These are phyloP conservation scores for Platalea minor DNA, from an alignment of 2,797 vertebrate species.

Conservation along the genomic window DNA sequence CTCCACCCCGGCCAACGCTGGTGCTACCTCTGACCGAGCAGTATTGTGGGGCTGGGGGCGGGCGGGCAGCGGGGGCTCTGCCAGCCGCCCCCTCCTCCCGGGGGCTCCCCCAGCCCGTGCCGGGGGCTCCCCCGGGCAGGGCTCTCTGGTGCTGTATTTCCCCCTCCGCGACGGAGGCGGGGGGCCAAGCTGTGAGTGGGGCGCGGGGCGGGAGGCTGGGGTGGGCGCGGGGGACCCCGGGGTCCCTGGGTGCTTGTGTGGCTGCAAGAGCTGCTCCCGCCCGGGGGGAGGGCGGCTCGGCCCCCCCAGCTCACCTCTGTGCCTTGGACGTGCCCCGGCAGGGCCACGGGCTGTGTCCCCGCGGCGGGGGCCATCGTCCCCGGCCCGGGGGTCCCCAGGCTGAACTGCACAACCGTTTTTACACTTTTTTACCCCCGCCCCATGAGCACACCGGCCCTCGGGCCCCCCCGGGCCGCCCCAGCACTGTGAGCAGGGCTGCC, in stretches of 20 bases:
- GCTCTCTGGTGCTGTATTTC: constrained; percentile 1
- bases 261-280: background rate
- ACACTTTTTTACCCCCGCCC: constrained; percentile 23
- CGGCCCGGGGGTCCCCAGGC: background rate
- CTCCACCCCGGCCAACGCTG: background rate
- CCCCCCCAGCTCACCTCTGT: background rate
- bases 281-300: background rate
- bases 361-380: background rate
- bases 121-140: background rate
- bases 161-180: fast-evolving
- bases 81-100: background rate
- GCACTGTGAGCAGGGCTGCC: constrained; percentile 5
- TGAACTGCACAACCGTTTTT: constrained; percentile 37
- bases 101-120: background rate
- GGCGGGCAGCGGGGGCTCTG: background rate
- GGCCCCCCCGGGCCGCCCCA: background rate
- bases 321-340: background rate
- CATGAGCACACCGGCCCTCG: background rate
- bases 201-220: background rate
- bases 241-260: background rate
- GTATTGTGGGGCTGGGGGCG: background rate
- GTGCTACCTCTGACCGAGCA: constrained; percentile 40
- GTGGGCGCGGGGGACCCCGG: background rate
- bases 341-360: background rate
- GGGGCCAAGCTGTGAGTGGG: background rate